A percentile compares a stretch with the other conserved stretches of the same genome.
Conservation (phyloP, 2,797 vertebrate species). For the Clarias platycephalus region DNA sequence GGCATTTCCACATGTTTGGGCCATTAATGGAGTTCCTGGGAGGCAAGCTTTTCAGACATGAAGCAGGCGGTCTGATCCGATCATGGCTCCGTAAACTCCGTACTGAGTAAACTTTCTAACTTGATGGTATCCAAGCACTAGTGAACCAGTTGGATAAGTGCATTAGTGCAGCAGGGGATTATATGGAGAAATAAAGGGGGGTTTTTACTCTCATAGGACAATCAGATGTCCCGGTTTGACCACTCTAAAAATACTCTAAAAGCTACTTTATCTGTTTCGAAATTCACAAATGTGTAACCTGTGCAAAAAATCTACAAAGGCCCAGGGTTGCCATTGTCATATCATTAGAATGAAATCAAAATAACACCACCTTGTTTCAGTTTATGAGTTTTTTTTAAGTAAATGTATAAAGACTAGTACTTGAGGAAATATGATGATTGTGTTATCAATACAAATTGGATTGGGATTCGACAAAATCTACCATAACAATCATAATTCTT, state of each 20-base stretch:
- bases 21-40: no score
- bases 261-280: background rate
- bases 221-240: no score
- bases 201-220: no score
- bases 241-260: background rate
- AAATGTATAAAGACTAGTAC: background rate
- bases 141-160: no score
- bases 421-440: background rate
- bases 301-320: background rate
- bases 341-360: background rate
- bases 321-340: background rate
- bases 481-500: background rate
- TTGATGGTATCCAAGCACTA: no score
- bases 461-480: background rate
- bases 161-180: no score
- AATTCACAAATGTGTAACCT: background rate
- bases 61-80: no score
- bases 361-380: background rate
- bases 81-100: no score
- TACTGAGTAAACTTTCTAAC: no score
- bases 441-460: background rate
- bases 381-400: background rate
- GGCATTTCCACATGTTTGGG: no score
- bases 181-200: no score
- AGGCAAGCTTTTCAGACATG: no score